A percentile compares a stretch with the other conserved stretches of the same genome.
phyloP scores from a whole-genome alignment of 2,888 invertebrate genomes.

The Trachelus tabidus region DNA sequence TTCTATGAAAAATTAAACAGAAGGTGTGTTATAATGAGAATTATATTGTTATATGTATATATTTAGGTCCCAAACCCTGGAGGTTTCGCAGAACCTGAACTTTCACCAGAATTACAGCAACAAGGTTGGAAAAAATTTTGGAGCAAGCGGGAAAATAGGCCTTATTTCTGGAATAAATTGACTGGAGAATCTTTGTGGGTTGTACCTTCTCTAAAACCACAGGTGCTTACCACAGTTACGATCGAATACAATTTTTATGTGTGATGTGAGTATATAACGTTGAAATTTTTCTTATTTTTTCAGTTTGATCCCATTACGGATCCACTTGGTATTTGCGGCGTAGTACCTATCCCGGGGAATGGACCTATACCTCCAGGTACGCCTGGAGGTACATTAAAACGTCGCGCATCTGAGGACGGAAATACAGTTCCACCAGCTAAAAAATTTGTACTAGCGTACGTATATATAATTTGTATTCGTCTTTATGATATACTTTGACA shows the following conservation, averaged over 20 bases:
- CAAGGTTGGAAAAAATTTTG: constrained; percentile 98
- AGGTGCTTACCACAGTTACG: constrained; percentile 56
- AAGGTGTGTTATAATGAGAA: too few relatives aligned
- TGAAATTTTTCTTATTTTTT: constrained; percentile 22
- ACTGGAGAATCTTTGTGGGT: constrained; percentile 98
- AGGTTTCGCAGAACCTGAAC: constrained; percentile 64
- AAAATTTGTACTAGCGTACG: constrained; percentile 83
- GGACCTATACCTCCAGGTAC: constrained; percentile 62
- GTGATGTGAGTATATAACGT: neutral
- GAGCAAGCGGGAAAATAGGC: constrained; percentile 94
- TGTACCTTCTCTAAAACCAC: constrained; percentile 84
- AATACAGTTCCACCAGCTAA: constrained; percentile 81
- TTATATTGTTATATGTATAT: too few relatives aligned
- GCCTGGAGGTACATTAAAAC: constrained; percentile 73
- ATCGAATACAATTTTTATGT: neutral
- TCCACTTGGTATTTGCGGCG: constrained; percentile 83
- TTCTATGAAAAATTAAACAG: too few relatives aligned
- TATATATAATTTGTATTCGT: constrained; percentile 24
- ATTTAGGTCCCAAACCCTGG: neutral
- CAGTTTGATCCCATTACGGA: constrained; percentile 92
- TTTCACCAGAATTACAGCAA: constrained; percentile 78
- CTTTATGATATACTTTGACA: constrained; percentile 2
- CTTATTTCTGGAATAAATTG: constrained; percentile 96
- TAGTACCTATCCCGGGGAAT: constrained; percentile 61
- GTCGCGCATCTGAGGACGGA: constrained; percentile 82